These are phyloP conservation scores for Sula dactylatra DNA, from an alignment of 2,113 vertebrate species.

Conservation along the genomic window DNA sequence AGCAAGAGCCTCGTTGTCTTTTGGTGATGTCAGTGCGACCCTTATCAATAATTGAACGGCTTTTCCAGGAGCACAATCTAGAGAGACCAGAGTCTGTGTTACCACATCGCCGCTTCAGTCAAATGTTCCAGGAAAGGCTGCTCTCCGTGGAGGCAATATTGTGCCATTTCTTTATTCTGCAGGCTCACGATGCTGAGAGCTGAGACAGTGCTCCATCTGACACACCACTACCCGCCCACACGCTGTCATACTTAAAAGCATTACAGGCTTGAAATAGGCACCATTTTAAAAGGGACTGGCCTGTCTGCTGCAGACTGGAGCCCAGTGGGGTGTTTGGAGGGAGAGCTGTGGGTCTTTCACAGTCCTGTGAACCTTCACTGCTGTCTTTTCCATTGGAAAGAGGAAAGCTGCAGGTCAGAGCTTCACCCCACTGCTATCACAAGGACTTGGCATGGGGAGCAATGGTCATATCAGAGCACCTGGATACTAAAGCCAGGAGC, in stretches of 20 bases:
- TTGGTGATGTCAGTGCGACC: conserved; percentile 40
- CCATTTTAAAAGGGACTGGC: neutral
- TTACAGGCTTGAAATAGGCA: neutral
- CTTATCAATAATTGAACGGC: conserved; percentile 70
- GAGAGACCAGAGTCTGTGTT: conserved; percentile 22
- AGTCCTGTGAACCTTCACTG: neutral
- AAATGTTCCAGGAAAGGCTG: conserved; percentile 48
- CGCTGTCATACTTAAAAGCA: neutral
- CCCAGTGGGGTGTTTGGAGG: neutral
- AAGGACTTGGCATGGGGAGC: neutral
- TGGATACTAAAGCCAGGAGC: neutral
- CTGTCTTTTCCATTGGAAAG: neutral
- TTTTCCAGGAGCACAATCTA: conserved; percentile 76
- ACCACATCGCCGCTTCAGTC: neutral
- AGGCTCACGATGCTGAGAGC: neutral
- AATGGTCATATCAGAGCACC: neutral
- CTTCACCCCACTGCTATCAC: neutral
- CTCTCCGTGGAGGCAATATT: neutral
- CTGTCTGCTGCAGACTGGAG: neutral
- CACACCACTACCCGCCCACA: neutral
- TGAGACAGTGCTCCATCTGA: conserved; percentile 4
- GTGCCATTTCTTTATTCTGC: neutral
- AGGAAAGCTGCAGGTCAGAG: neutral
- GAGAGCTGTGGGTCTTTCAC: neutral
- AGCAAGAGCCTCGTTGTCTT: conserved; percentile 34